Percentiles rank a stretch among this genome's conserved stretches.
Conservation (phyloP, 2,113 vertebrate genomes). For the Lutjanus erythropterus region DNA sequence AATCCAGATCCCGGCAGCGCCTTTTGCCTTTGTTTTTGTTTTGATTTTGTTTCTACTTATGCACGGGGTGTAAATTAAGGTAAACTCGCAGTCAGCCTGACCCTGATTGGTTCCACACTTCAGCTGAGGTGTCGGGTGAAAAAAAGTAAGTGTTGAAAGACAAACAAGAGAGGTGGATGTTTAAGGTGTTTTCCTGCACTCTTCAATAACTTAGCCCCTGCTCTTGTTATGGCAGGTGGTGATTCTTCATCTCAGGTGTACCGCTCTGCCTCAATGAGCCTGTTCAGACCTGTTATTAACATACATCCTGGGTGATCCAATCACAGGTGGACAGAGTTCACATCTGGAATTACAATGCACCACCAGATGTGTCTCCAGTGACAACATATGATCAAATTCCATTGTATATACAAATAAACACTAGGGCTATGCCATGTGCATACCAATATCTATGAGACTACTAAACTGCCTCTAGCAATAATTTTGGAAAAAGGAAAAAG, state of each 20-base stretch:
- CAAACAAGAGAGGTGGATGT: slow-evolving; percentile 34
- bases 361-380: too few species aligned
- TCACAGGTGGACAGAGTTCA: too few species aligned
- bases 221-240: neutral
- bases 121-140: slow-evolving; percentile 7
- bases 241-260: neutral
- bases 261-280: slow-evolving; percentile 3
- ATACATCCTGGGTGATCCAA: too few species aligned
- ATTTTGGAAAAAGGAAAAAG: too few species aligned
- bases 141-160: slow-evolving; percentile 26
- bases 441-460: too few species aligned
- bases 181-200: neutral
- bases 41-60: slow-evolving; percentile 61
- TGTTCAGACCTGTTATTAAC: too few species aligned
- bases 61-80: slow-evolving; percentile 55
- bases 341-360: too few species aligned
- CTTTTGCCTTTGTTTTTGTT: slow-evolving; percentile 60
- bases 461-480: too few species aligned
- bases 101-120: slow-evolving; percentile 61
- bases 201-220: neutral
- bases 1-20: slow-evolving; percentile 62
- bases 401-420: too few species aligned
- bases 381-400: too few species aligned
- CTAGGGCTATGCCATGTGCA: too few species aligned
- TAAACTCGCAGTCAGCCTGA: slow-evolving; percentile 46